Conservation (phyloP, 92 coral and sea anemone species). For the Nematostella vectensis region DNA sequence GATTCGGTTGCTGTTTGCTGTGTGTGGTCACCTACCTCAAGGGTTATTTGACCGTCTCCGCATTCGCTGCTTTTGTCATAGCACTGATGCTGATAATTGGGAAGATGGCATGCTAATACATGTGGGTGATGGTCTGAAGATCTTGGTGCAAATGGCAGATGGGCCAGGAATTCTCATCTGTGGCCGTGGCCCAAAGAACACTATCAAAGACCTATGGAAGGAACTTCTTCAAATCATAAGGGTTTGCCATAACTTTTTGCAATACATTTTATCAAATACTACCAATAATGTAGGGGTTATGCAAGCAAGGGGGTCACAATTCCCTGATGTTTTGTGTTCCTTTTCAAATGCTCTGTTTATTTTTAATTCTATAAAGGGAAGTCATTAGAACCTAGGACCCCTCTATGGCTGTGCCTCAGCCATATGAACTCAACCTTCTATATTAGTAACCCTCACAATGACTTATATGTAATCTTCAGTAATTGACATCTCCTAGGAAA, state of each 20-base stretch:
- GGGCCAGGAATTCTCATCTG: constrained; percentile 43
- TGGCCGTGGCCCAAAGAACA: constrained; percentile 42
- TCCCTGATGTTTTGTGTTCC: too few species aligned
- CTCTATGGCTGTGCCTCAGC: too few species aligned
- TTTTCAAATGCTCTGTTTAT: too few species aligned
- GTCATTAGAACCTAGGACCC: too few species aligned
- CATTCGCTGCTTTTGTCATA: constrained; percentile 62
- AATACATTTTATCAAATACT: too few species aligned
- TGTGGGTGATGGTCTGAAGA: constrained; percentile 15
- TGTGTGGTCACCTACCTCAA: constrained; percentile 56
- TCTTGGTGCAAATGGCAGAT: constrained; percentile 16
- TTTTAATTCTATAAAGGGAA: too few species aligned
- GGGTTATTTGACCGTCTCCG: constrained; percentile 86
- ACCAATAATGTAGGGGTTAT: too few species aligned
- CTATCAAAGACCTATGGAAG: constrained; percentile 51
- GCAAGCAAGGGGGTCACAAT: too few species aligned
- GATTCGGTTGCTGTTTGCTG: constrained; percentile 30
- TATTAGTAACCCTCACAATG: too few species aligned
- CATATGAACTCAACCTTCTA: too few species aligned
- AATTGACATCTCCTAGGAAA: constrained; percentile 57
- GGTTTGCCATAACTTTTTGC: constrained; percentile 24
- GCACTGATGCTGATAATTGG: constrained; percentile 51
- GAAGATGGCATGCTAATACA: constrained; percentile 56
- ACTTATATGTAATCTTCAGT: too few species aligned
- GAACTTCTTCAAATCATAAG: constrained; percentile 46